Base-by-base conservation (phyloP, 2,888 invertebrate genomes). In the Tachina grossa region DNA sequence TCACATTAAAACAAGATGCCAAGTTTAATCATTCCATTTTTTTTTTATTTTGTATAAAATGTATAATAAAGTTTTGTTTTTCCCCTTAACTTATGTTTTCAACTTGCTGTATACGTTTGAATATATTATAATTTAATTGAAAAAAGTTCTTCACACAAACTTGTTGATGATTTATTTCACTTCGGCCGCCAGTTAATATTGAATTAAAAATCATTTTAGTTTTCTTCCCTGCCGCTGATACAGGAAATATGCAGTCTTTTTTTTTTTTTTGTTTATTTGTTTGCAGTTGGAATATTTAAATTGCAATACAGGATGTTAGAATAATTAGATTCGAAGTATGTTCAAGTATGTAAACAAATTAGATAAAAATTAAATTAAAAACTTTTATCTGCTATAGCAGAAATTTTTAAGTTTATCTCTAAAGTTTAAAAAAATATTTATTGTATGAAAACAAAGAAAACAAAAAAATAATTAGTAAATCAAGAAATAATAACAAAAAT, bases 161-260 rank as follows among this genome's bases (percentile, higher is more conserved):
- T 51, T 45, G 72, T 59, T 69, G 43, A 78, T 61, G 77, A 61
- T 78, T 68, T 41, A 61, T 78, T 68, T 41, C 41, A 41, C 55
- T 65, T 19, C 13, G 14, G 59, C 41, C 43, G 61, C 66, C 72
- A 74, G 51, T 41, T 77, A 61, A 22, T 49, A 39, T 68, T 51
- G 19, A 53, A 63, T n/a, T 22, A 49, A 63, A 74, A 63, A 43
- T 45, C 9, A 69, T 68, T 68, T 63, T 57, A 63, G 45, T 61
- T 74, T 65, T 81, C 51, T 74, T 49, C 51, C 51, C 55, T 69
- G 63, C 51, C 53, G 76, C 39, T 19, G 19, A 85, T 78, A 85
- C 85, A 81, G 85, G 81, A 85, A 85, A 85, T 77, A 61, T 55
- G 41, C 39, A 69, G 39, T 31, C 31, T 5, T 31, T 31, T 31